phyloP scores from a whole-genome alignment of 1,140 invertebrate genomes.

The Leucophenga varia region DNA sequence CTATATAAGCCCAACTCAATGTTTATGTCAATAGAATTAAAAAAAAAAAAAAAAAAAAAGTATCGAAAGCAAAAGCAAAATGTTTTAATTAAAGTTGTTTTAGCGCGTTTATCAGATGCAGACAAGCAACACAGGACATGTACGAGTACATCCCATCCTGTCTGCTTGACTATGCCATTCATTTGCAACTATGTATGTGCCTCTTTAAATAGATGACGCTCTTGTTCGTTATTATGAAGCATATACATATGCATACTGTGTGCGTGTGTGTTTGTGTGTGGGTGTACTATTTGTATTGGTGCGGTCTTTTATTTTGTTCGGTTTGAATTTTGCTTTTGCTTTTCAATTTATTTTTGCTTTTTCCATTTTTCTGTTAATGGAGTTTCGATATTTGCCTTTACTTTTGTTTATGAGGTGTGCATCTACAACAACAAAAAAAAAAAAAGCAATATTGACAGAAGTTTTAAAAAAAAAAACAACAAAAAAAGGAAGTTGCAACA shows the following conservation, averaged over 20 bases:
- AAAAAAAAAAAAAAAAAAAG: background rate
- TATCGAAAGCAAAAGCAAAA: conserved; percentile 10
- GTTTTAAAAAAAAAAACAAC: background rate
- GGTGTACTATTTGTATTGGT: conserved; percentile 15
- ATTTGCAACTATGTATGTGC: conserved; percentile 22
- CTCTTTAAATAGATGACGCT: too few relatives aligned
- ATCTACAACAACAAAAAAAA: background rate
- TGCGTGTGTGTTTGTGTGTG: too few relatives aligned
- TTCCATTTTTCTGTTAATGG: conserved; percentile 50
- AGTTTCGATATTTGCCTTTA: conserved; percentile 50
- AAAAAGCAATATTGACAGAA: background rate
- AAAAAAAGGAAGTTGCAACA: conserved; percentile 14
- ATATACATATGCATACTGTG: too few relatives aligned
- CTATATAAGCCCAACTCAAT: too few relatives aligned
- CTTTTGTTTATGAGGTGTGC: too few relatives aligned
- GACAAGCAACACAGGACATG: conserved; percentile 41
- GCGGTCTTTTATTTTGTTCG: background rate
- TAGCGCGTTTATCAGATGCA: conserved; percentile 49
- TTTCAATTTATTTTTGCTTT: background rate
- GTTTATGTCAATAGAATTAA: background rate
- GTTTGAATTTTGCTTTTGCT: too few relatives aligned
- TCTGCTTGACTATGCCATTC: background rate
- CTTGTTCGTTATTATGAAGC: too few relatives aligned
- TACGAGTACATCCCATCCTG: conserved; percentile 4
- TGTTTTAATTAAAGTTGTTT: conserved; percentile 52